Percentiles rank a stretch among this genome's conserved stretches.
Evolutionary conservation across 2,797 vertebrate species (phyloP).

Genomic region (Trachops cirrhosus): DNA sequence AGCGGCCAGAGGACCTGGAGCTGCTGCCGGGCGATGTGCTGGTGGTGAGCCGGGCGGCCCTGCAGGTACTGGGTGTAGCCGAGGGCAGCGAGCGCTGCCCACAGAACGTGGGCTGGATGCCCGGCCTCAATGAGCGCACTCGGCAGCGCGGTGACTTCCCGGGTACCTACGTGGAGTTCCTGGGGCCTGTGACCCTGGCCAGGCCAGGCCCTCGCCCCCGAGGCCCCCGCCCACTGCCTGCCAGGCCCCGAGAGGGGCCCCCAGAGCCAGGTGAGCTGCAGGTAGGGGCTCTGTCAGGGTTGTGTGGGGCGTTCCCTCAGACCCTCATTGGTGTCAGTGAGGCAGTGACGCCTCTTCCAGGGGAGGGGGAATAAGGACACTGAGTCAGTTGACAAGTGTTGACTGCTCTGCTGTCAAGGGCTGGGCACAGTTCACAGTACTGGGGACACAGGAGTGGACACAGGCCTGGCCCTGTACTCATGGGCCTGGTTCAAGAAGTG

Average conservation of each 20-base stretch:
- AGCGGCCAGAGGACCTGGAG: conserved; percentile 94
- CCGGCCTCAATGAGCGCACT: conserved; percentile 93
- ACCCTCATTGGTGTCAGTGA: neutral
- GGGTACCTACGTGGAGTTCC: conserved; percentile 93
- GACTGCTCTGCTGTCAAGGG: neutral
- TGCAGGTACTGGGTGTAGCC: conserved; percentile 89
- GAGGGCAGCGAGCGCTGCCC: conserved; percentile 91
- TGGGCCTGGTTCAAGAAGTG: neutral
- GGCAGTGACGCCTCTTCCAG: neutral
- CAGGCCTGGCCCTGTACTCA: neutral
- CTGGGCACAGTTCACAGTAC: neutral
- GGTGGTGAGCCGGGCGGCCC: conserved; percentile 90
- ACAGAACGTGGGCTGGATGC: conserved; percentile 91
- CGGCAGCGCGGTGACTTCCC: conserved; percentile 95
- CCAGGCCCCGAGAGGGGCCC: conserved; percentile 84
- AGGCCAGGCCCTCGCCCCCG: conserved; percentile 88
- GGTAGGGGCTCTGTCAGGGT: neutral
- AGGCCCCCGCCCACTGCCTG: conserved; percentile 91
- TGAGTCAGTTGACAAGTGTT: neutral
- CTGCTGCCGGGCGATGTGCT: conserved; percentile 91
- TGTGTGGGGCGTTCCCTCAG: neutral
- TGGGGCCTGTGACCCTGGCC: conserved; percentile 88
- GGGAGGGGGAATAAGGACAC: neutral
- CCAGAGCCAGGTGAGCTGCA: conserved; percentile 80
- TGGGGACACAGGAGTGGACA: neutral